A percentile compares a stretch with the other conserved stretches of the same genome.
Evolutionary conservation across 2,113 vertebrate species (phyloP).

Genomic region (Ginglymostoma cirratum): DNA sequence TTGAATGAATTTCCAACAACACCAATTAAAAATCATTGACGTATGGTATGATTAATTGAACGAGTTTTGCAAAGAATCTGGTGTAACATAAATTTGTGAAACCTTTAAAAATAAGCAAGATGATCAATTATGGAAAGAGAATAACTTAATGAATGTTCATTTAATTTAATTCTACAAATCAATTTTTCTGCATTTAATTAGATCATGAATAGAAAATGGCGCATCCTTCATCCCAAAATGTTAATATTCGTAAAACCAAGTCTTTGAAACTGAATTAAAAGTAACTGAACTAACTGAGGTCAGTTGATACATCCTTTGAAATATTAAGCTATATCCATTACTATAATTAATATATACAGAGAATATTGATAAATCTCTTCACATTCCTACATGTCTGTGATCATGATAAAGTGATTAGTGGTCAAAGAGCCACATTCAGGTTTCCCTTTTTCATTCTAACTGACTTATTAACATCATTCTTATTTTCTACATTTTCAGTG

Average conservation of each 20-base stretch:
- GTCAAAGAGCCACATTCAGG: neutral
- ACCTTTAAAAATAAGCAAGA: neutral
- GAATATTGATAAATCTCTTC: slow-evolving; percentile 24
- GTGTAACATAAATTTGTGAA: neutral
- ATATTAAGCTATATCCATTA: neutral
- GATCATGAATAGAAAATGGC: slow-evolving; percentile 9
- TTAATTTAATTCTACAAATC: slow-evolving; percentile 14
- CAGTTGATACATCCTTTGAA: slow-evolving; percentile 12
- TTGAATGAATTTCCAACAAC: neutral
- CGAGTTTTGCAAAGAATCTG: neutral
- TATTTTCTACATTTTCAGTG: neutral
- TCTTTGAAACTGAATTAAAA: slow-evolving; percentile 22
- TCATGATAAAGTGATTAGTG: slow-evolving; percentile 18
- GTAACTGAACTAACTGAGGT: neutral
- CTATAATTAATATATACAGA: slow-evolving; percentile 16
- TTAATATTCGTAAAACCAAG: slow-evolving; percentile 23
- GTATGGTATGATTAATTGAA: neutral
- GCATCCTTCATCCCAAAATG: slow-evolving; percentile 17
- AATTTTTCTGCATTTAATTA: slow-evolving; percentile 7
- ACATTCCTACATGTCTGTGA: neutral
- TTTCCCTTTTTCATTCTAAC: neutral
- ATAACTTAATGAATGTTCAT: neutral
- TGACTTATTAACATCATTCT: neutral
- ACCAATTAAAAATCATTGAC: slow-evolving; percentile 16
- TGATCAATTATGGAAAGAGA: neutral